A percentile compares a stretch with the other conserved stretches of the same genome.
Conservation (phyloP, 2,113 vertebrate species). For the Phodopus roborovskii region DNA sequence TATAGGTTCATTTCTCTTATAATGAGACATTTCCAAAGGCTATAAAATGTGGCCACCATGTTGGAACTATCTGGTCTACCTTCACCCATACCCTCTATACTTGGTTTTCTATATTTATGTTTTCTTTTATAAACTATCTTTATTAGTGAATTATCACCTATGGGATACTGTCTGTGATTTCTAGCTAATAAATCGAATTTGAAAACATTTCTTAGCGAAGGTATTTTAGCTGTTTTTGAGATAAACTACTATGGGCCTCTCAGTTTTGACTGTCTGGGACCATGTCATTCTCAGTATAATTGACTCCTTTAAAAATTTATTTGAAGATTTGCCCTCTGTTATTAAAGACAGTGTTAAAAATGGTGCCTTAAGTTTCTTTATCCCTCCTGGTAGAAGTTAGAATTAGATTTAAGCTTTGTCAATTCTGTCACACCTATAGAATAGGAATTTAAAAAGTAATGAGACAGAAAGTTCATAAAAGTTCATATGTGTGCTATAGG, state of each 20-base stretch:
- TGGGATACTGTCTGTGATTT: neutral
- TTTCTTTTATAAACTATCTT: neutral
- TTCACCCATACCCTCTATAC: neutral
- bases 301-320: neutral
- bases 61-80: neutral
- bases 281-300: neutral
- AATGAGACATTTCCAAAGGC: neutral
- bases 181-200: slow-evolving; percentile 9
- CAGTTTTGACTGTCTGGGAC: neutral
- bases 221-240: neutral
- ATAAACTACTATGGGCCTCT: neutral
- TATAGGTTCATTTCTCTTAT: neutral
- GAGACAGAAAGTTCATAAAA: neutral
- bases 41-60: neutral
- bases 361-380: neutral
- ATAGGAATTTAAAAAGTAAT: neutral
- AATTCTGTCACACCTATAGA: neutral
- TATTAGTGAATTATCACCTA: neutral
- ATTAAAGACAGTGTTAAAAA: neutral
- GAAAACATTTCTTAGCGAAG: neutral
- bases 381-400: neutral
- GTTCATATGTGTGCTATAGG: neutral
- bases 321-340: neutral
- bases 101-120: neutral
- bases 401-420: neutral